These are phyloP conservation scores for Brachynemurus nebulosus DNA, from an alignment of 2,888 invertebrate genomes.

Conservation along the genomic window DNA sequence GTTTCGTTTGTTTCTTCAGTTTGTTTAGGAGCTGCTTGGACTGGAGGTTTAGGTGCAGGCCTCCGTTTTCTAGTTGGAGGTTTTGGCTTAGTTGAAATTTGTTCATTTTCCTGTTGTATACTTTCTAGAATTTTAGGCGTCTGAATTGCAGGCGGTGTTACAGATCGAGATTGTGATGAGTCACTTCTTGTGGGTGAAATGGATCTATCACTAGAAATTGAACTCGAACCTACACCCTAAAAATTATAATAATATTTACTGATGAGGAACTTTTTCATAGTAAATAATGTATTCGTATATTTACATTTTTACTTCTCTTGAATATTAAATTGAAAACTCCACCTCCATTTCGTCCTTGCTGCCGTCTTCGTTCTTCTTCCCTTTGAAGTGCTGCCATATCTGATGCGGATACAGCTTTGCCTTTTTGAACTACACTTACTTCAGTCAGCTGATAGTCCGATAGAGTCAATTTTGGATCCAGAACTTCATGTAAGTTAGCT, in stretches of 20 bases:
- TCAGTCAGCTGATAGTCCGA: constrained; percentile 51
- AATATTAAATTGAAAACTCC: constrained; percentile 40
- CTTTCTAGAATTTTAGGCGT: constrained; percentile 20
- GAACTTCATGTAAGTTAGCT: constrained; percentile 44
- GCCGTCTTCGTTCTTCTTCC: constrained; percentile 40
- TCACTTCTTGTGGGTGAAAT: constrained; percentile 47
- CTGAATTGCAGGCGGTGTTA: constrained; percentile 29
- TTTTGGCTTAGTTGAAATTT: constrained; percentile 28
- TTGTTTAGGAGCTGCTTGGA: constrained; percentile 16
- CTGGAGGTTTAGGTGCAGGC: constrained; percentile 43
- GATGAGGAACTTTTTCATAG: no score
- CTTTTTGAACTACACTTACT: constrained; percentile 42
- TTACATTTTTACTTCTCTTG: constrained; percentile 31
- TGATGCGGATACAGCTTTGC: constrained; percentile 31
- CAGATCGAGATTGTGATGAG: constrained; percentile 34
- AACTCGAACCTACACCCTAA: constrained; percentile 30
- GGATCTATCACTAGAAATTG: constrained; percentile 30
- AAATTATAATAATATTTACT: constrained; percentile 16
- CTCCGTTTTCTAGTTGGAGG: constrained; percentile 39
- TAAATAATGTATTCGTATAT: constrained; percentile 14
- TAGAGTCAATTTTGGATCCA: constrained; percentile 42
- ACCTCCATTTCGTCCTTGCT: constrained; percentile 33
- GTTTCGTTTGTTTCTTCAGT: constrained; percentile 12
- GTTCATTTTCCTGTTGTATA: constrained; percentile 25
- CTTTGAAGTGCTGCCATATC: constrained; percentile 43